phyloP scores from a whole-genome alignment of 2,797 vertebrate species.

The Apogon hyalosoma region DNA sequence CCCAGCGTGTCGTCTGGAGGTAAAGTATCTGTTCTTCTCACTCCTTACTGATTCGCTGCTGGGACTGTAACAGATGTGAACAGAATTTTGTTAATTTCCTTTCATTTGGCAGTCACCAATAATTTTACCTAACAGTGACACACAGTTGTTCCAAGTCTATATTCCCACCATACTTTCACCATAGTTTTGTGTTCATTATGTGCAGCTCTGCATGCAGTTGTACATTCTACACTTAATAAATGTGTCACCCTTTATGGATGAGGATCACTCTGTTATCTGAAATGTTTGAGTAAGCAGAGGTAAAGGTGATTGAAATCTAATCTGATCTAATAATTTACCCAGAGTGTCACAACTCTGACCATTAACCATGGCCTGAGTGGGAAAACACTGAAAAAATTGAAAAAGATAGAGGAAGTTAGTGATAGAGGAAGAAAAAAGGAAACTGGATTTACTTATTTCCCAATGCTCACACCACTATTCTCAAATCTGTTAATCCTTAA shows the following conservation, averaged over 20 bases:
- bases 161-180: background rate
- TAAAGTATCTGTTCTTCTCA: constrained; percentile 68
- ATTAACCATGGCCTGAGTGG: background rate
- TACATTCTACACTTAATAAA: background rate
- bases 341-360: background rate
- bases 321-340: constrained; percentile 34
- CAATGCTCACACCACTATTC: constrained; percentile 1
- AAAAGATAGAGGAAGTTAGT: background rate
- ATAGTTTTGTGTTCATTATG: no score
- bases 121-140: background rate
- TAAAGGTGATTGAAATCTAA: constrained; percentile 12
- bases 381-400: background rate
- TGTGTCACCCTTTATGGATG: background rate
- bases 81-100: background rate
- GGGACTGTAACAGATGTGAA: constrained; percentile 17
- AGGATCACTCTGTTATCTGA: background rate
- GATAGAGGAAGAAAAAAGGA: background rate
- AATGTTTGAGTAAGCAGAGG: background rate
- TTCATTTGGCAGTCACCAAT: no score
- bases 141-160: constrained; percentile 19
- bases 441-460: background rate
- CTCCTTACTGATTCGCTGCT: constrained; percentile 7
- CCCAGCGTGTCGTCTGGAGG: constrained; percentile 97
- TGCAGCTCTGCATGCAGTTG: no score
- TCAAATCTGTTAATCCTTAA: constrained; percentile 33